Base-by-base conservation (phyloP, 2,888 invertebrate species). In the Drosophila affinis region DNA sequence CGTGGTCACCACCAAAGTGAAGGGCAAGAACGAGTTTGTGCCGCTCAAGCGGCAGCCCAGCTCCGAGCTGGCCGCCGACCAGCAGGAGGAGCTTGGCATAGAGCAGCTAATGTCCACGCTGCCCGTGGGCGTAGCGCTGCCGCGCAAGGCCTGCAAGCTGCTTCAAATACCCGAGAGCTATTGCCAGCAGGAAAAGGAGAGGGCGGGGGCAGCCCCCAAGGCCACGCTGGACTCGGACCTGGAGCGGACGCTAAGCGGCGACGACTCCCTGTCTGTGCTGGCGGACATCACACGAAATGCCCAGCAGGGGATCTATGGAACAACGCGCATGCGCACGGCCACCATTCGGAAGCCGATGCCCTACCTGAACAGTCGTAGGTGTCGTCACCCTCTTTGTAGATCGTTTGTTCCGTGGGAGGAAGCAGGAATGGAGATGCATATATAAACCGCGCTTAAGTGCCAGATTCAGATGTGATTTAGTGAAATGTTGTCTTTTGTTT, bases 321-420 rank as follows among this genome's bases (percentile, higher is more conserved):
- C 90, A 2, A 88, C 89, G 29, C 85, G 89, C 55, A 84, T 90
- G 85, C 80, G 89, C 57, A 90, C 90, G 6, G 90, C 90, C 7
- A 90, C 90, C 4, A 91, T 90, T 68, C 72, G 91, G 63, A 91
- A 90, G 55, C 90, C 90, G 17, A 90, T 84, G 90, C 91, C 90
- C 4, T 90, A 90, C 73, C 58, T 90, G 67, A 90, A 89, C 74
- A 90, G 91, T 57, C 79, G 90, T 90, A 90, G 79, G 90, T 90
- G 75, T 85, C 62, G 18, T 10, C 29, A 5, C 7, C 48, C 24
- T 29, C 54, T 27, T 10, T 21, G 3, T 4, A 10, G 55, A 29
- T 9, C 14, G 4, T 46, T 12, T 3, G 6, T 39, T 39, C 39
- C 9, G 12, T 48, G 5, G 39, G 39, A 14, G 39, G 17, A 5